phyloP scores from a whole-genome alignment of 1,140 invertebrate genomes.

The Pollicipes pollicipes region DNA sequence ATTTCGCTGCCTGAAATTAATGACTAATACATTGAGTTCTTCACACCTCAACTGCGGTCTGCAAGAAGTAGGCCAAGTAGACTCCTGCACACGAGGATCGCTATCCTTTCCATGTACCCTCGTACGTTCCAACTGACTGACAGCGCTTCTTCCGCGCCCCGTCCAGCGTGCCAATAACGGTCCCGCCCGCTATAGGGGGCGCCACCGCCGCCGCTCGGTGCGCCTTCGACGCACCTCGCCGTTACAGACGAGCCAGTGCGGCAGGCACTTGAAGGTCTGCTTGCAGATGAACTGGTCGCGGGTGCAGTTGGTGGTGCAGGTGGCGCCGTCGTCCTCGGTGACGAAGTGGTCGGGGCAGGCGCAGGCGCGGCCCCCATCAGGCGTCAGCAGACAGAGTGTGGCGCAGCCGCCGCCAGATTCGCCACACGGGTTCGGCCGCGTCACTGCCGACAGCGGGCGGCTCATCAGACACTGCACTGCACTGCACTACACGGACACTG shows the following conservation, averaged over 20 bases:
- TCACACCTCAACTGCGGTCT: too few relatives aligned
- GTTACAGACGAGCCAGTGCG: slow-evolving; percentile 44
- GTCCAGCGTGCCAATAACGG: too few relatives aligned
- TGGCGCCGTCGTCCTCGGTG: slow-evolving; percentile 40
- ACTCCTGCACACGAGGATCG: too few relatives aligned
- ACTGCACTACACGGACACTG: too few relatives aligned
- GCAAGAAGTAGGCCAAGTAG: too few relatives aligned
- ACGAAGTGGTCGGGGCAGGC: slow-evolving; percentile 64
- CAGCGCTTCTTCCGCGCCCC: too few relatives aligned
- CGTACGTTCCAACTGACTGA: background rate
- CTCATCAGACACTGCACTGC: too few relatives aligned
- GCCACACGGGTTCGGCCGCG: slow-evolving; percentile 32
- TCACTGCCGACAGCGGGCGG: too few relatives aligned
- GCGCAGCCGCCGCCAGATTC: slow-evolving; percentile 39
- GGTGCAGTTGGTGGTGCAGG: slow-evolving; percentile 58
- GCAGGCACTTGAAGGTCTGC: slow-evolving; percentile 49
- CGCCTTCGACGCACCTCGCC: slow-evolving; percentile 25
- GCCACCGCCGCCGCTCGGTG: background rate
- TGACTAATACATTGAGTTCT: too few relatives aligned
- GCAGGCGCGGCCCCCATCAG: slow-evolving; percentile 36
- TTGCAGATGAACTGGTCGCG: slow-evolving; percentile 58
- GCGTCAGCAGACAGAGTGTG: slow-evolving; percentile 55
- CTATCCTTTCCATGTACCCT: too few relatives aligned
- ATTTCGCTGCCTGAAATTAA: too few relatives aligned
- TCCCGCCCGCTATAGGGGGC: too few relatives aligned